Conservation (phyloP, 2,888 invertebrate species). For the Agrilus cyanescens region DNA sequence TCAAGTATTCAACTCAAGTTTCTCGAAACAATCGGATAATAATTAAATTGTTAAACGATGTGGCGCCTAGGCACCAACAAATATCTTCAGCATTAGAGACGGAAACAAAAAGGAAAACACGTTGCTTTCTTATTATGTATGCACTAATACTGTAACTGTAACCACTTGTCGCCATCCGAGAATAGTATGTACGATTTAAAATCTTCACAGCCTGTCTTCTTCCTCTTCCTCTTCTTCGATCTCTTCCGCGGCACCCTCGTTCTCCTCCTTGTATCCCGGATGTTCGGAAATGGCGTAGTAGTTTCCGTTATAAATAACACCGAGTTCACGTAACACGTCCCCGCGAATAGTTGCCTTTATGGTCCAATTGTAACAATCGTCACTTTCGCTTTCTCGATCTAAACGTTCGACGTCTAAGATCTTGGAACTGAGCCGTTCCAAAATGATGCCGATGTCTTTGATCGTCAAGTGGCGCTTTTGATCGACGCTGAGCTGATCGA, state of each 20-base stretch:
- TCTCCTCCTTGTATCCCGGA: slow-evolving; percentile 85
- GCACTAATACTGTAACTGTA: no score
- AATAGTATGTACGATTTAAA: slow-evolving; percentile 1
- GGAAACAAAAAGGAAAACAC: neutral
- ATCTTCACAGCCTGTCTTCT: slow-evolving; percentile 44
- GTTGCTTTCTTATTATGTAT: no score
- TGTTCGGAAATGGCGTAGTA: slow-evolving; percentile 93
- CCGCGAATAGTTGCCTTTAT: slow-evolving; percentile 91
- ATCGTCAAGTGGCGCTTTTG: slow-evolving; percentile 86
- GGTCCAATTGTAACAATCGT: slow-evolving; percentile 93
- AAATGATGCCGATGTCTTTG: slow-evolving; percentile 89
- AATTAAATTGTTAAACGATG: no score
- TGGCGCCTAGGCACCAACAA: no score
- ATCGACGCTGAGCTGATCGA: slow-evolving; percentile 86
- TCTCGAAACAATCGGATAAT: no score
- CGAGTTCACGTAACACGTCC: slow-evolving; percentile 79
- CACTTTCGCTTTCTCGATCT: slow-evolving; percentile 84
- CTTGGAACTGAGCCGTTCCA: slow-evolving; percentile 84
- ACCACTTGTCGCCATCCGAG: neutral
- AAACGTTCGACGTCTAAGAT: slow-evolving; percentile 87
- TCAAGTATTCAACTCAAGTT: neutral
- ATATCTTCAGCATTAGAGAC: neutral
- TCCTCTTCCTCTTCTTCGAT: slow-evolving; percentile 74
- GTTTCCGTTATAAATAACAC: slow-evolving; percentile 90
- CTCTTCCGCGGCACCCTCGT: slow-evolving; percentile 75